Evolutionary conservation across 1,140 invertebrate genomes (phyloP).

Genomic region (Macrotrachela quadricornifera): DNA sequence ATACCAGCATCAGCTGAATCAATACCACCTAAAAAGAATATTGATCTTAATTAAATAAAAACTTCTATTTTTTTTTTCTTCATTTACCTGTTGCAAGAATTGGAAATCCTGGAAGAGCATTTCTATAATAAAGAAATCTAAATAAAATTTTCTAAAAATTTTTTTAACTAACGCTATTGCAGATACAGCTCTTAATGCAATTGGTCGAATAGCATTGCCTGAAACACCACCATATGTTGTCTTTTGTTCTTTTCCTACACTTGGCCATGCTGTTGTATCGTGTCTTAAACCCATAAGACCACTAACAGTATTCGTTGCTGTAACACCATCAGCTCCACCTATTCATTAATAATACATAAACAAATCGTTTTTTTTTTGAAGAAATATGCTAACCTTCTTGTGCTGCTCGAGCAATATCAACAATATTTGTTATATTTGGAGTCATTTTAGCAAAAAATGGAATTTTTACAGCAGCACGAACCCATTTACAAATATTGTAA

Average conservation of each 20-base stretch:
- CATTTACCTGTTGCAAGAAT: conserved; percentile 72
- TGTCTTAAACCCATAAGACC: conserved; percentile 66
- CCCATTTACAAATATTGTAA: conserved; percentile 68
- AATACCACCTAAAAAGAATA: conserved; percentile 42
- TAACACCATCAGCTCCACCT: conserved; percentile 57
- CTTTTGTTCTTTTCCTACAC: conserved; percentile 49
- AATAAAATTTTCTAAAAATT: too few species aligned
- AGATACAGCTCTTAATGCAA: conserved; percentile 68
- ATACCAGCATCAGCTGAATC: conserved; percentile 79
- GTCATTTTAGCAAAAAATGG: conserved; percentile 96
- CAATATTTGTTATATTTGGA: conserved; percentile 85
- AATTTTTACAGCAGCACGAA: conserved; percentile 57
- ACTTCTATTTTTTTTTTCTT: too few species aligned
- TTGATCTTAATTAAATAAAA: too few species aligned
- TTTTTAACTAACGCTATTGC: conserved; percentile 39
- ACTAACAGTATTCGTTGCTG: conserved; percentile 83
- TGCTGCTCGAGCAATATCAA: conserved; percentile 64
- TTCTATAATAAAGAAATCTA: conserved; percentile 12
- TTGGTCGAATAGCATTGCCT: conserved; percentile 77
- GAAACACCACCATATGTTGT: conserved; percentile 92
- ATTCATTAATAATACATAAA: too few species aligned
- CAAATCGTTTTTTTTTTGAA: too few species aligned
- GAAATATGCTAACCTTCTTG: conserved; percentile 57
- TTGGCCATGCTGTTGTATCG: conserved; percentile 67
- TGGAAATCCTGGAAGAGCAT: conserved; percentile 58